Base-by-base conservation (phyloP, 2,888 invertebrate species). In the Nycteola revayana region DNA sequence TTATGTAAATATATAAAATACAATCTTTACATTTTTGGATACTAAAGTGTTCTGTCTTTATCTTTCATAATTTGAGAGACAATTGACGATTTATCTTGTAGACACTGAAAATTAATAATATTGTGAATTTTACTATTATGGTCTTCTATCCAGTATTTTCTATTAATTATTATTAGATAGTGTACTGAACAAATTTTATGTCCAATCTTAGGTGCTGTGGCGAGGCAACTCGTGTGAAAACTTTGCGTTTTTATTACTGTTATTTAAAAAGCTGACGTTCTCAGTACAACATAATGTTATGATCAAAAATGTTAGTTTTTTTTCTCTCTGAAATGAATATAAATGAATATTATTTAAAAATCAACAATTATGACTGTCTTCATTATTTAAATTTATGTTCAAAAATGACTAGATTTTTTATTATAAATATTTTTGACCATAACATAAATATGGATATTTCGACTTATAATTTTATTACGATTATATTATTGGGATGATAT, bases 171-270 rank as follows among this genome's bases (percentile, higher is more conserved):
- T 37, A 25, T 52, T 62, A 61, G 57, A 52, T 67, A 64, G 55
- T 52, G 38, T 54, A 62, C 60, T 56, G 70, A 74, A 71, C 67
- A 75, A 75, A 72, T 68, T 66, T 50, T 60, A 56, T 64, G 63
- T 60, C 60, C 60, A 63, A 59, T 31, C 56, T 53, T 75, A 72
- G 76, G 76, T 76, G 76, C 76, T 75, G 58, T 58, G 26, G 49
- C 52, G 38, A 20, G 32, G 42, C 50, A 47, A 50, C 28, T 25
- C 32, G 30, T 31, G 32, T 28, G 24, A 31, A 28, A 42, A 46
- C 34, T 38, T 34, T 27, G 8, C 34, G 25, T 50, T 36, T n/a
- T 36, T 37, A 25, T 42, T 37, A n/a, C 20, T 46, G 18, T 44
- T 30, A 29, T 26, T 31, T 28, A 21, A 8, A 24, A 17, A 32